phyloP scores from a whole-genome alignment of 2,113 vertebrate genomes.

The Myotis lucifugus region DNA sequence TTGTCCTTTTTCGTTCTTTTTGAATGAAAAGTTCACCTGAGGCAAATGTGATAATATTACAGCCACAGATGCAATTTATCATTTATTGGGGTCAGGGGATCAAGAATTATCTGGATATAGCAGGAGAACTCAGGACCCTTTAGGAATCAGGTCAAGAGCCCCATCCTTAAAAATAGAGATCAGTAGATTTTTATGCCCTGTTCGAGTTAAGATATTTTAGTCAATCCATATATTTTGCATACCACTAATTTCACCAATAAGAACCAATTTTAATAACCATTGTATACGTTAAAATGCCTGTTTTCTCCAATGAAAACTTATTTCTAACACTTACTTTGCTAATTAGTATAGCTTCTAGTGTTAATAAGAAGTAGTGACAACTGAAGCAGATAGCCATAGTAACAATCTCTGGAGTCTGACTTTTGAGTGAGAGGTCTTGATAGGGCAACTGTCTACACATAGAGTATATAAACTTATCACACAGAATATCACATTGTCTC shows the following conservation, averaged over 20 bases:
- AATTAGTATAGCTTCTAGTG: not conserved
- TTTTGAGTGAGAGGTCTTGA: slow-evolving; percentile 23
- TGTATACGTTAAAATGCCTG: not conserved
- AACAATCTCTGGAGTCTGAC: not conserved
- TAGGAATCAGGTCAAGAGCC: not conserved
- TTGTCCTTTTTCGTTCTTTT: not conserved
- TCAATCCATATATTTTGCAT: slow-evolving; percentile 7
- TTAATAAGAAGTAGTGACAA: not conserved
- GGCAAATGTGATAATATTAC: not conserved
- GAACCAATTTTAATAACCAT: not conserved
- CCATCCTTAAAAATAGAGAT: not conserved
- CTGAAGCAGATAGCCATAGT: not conserved
- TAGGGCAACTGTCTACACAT: not conserved
- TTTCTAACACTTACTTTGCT: slow-evolving; percentile 16
- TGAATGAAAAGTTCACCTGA: not conserved
- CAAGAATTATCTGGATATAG: slow-evolving; percentile 21
- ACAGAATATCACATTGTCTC: not conserved
- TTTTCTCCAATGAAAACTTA: slow-evolving; percentile 14
- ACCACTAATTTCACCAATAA: slow-evolving; percentile 25
- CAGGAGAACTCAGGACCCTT: not conserved
- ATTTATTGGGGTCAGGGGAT: not conserved
- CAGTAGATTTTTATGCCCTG: not conserved
- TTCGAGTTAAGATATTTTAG: not conserved
- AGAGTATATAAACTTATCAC: not conserved
- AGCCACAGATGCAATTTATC: not conserved